Conservation (phyloP, 2,797 vertebrate species). For the Anguilla anguilla region DNA sequence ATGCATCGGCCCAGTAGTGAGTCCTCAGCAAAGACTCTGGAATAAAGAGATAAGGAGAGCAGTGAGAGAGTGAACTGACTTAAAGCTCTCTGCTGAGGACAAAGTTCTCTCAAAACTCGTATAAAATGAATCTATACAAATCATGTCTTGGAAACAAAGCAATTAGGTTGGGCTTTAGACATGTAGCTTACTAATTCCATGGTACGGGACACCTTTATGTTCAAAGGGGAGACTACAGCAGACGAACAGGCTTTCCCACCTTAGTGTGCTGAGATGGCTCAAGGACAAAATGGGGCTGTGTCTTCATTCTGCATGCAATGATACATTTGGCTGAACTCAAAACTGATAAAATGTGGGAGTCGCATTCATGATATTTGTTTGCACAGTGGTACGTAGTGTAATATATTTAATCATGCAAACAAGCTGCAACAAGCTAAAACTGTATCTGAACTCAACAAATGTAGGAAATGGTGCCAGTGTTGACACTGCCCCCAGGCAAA, state of each 20-base stretch:
- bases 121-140: background rate
- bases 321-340: background rate
- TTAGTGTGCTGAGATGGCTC: background rate
- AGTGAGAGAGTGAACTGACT: background rate
- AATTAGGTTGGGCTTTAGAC: background rate
- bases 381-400: background rate
- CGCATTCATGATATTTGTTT: background rate
- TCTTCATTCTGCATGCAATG: background rate
- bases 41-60: background rate
- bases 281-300: background rate
- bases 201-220: background rate
- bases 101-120: background rate
- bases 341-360: background rate
- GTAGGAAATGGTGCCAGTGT: background rate
- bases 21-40: background rate
- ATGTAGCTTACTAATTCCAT: background rate
- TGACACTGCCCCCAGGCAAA: background rate
- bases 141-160: background rate
- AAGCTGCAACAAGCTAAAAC: conserved; percentile 3
- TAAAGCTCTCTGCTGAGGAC: background rate
- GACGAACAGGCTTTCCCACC: background rate
- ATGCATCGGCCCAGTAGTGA: background rate
- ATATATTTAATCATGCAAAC: background rate
- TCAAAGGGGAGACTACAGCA: background rate
- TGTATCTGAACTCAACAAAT: background rate